Percentiles rank a stretch among this genome's conserved stretches.
phyloP scores from a whole-genome alignment of 2,113 vertebrate genomes.

The Ibidorhyncha struthersii region DNA sequence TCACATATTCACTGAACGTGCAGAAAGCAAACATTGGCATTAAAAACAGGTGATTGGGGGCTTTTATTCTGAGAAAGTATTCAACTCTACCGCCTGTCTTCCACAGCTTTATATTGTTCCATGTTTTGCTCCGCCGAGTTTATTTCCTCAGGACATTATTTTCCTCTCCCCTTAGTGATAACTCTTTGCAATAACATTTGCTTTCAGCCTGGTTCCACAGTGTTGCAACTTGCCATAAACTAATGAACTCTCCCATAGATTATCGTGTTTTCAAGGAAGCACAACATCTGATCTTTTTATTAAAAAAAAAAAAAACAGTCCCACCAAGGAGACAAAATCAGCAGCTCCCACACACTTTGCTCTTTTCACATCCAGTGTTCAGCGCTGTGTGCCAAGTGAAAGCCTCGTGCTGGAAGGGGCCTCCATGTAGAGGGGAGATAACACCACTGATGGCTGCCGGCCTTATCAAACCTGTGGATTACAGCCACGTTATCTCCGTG shows the following conservation, averaged over 20 bases:
- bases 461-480: slow-evolving; percentile 15
- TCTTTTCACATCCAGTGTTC: not conserved
- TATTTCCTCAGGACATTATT: slow-evolving; percentile 41
- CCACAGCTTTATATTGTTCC: not conserved
- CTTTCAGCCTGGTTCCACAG: not conserved
- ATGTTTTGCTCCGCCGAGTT: not conserved
- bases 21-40: slow-evolving; percentile 16
- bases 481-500: not conserved
- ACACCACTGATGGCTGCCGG: slow-evolving; percentile 13
- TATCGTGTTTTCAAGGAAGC: slow-evolving; percentile 11
- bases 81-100: not conserved
- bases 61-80: slow-evolving; percentile 27
- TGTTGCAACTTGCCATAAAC: slow-evolving; percentile 31
- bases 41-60: slow-evolving; percentile 19
- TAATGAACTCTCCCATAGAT: slow-evolving; percentile 57
- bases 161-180: slow-evolving; percentile 35
- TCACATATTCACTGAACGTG: not conserved
- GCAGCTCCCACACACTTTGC: slow-evolving; percentile 62
- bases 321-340: slow-evolving; percentile 51
- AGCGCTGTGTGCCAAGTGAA: not conserved
- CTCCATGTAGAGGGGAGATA: slow-evolving; percentile 7
- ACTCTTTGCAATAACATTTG: slow-evolving; percentile 51
- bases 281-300: slow-evolving; percentile 48
- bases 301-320: not conserved
- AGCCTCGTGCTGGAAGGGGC: not conserved